Base-by-base conservation (phyloP, 2,113 vertebrate species). In the Mesembrinibis cayennensis region DNA sequence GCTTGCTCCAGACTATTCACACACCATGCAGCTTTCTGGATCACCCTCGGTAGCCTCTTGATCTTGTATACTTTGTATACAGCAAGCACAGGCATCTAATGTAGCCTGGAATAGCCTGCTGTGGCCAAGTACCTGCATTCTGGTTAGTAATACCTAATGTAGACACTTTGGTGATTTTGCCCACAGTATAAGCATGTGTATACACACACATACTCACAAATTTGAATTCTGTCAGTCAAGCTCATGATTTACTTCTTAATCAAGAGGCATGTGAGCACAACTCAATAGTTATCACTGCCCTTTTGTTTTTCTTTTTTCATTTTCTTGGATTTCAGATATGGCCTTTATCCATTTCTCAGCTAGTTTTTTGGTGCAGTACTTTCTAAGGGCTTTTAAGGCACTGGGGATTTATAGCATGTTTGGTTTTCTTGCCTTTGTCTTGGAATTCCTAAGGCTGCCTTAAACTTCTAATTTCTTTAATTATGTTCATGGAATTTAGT, bases 31-130 rank as follows among this genome's bases (percentile, higher is more conserved):
- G 42, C 30, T 80, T 45, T 42, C 19, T 67, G 47, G 14, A 34
- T 76, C 62, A 36, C 29, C 23, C n/a, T 59, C 0, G 0, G 36
- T 6, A 36, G 58, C 6, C 1, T 47, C 20, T 62, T 4, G 0
- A 42, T 58, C 76, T 66, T 12, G n/a, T 10, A 29, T 8, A 7
- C 56, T 45, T 67, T 17, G 56, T 40, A 18, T 50, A 15, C 44
- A 83, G 44, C 0, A 8, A 72, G 81, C 52, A 45, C 47, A 50
- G 71, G 27, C 29, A 17, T 14, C 47, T 59, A 10, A 22, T 4
- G 47, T 52, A 49, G 47, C 23, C 45, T 23, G 4, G 65, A 17
- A 5, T 4, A 22, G 27, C 76, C 30, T 82, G 55, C 82, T 62
- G 20, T 36, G 42, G 21, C 25, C 20, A 16, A 7, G 32, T 69